Conservation (phyloP, 2,888 invertebrate species). For the Drosophila koepferae region DNA sequence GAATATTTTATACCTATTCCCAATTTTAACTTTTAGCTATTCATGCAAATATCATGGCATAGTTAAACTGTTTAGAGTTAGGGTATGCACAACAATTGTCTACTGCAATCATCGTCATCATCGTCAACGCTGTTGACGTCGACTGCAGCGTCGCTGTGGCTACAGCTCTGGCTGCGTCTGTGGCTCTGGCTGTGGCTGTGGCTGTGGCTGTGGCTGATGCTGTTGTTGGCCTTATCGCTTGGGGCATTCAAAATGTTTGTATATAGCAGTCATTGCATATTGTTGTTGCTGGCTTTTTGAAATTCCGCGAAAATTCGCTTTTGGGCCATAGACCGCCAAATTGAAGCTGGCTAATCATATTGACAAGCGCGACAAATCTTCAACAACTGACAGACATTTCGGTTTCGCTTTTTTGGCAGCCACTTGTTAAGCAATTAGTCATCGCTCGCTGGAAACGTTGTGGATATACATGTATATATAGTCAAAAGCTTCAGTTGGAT, state of each 20-base stretch:
- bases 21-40: not conserved
- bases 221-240: constrained; percentile 33
- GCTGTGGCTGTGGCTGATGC: not conserved
- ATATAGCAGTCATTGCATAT: constrained; percentile 40
- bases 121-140: constrained; percentile 32
- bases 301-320: constrained; percentile 49
- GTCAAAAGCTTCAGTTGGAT: not conserved
- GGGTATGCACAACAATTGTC: constrained; percentile 28
- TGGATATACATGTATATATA: not conserved
- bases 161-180: not conserved
- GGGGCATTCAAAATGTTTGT: constrained; percentile 57
- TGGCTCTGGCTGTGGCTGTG: not conserved
- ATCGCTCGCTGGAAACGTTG: constrained; percentile 12
- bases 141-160: constrained; percentile 11
- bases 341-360: constrained; percentile 53
- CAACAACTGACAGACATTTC: constrained; percentile 43
- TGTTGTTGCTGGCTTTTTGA: constrained; percentile 27
- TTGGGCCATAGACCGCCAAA: constrained; percentile 25
- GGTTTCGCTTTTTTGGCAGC: constrained; percentile 33
- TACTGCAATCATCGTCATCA: constrained; percentile 43
- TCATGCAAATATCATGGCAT: not conserved
- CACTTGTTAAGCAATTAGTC: constrained; percentile 61
- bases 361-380: constrained; percentile 67
- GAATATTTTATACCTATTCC: too few species aligned
- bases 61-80: not conserved